phyloP scores from a whole-genome alignment of 1,140 invertebrate genomes.

The Himalopsyche phryganea region DNA sequence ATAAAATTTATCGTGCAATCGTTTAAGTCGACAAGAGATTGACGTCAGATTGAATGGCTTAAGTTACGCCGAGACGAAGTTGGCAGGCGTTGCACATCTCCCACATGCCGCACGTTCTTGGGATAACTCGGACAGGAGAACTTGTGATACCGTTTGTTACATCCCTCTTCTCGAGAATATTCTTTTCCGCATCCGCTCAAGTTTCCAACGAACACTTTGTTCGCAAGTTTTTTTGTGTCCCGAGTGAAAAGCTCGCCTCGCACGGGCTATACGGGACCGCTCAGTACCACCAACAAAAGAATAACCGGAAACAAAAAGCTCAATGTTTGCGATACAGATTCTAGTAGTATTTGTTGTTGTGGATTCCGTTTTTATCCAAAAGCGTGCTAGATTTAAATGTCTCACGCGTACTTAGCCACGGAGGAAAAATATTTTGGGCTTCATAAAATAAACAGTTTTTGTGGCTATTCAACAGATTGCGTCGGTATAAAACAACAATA shows the following conservation, averaged over 20 bases:
- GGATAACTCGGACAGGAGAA: conserved; percentile 19
- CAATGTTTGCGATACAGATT: conserved; percentile 11
- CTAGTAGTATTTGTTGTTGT: background rate
- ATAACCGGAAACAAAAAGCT: conserved; percentile 16
- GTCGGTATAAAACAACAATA: too few relatives aligned
- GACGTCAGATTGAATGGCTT: too few relatives aligned
- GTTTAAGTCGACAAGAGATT: too few relatives aligned
- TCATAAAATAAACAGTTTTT: too few relatives aligned
- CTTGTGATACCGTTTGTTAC: conserved; percentile 19
- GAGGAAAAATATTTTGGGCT: too few relatives aligned
- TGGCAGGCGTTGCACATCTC: background rate
- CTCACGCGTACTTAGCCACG: too few relatives aligned
- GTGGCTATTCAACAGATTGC: too few relatives aligned
- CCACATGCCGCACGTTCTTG: conserved; percentile 1
- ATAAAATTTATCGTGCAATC: too few relatives aligned
- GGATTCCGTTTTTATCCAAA: too few relatives aligned
- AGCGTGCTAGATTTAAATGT: too few relatives aligned
- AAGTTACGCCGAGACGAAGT: background rate
- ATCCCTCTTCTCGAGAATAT: conserved; percentile 9
- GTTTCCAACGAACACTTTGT: conserved; percentile 6
- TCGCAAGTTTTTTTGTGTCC: background rate
- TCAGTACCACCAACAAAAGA: conserved; percentile 3
- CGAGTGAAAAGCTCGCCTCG: too few relatives aligned
- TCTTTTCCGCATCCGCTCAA: conserved; percentile 1
- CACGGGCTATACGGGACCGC: too few relatives aligned